phyloP scores from a whole-genome alignment of 2,888 invertebrate species.

The Linhomoeus sp. region DNA sequence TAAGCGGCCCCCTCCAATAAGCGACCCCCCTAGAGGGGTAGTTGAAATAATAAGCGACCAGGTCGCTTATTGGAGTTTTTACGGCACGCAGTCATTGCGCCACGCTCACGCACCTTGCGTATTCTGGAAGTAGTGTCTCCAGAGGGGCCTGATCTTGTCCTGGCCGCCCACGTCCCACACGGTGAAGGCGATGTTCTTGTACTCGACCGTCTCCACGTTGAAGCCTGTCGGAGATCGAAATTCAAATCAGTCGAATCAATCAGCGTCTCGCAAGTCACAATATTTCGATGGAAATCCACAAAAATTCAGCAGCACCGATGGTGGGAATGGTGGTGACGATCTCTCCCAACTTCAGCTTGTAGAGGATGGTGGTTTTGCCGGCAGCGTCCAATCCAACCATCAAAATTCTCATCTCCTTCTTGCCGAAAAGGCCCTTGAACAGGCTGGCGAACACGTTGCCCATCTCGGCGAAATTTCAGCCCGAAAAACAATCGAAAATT shows the following conservation, averaged over 20 bases:
- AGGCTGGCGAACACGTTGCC: slow-evolving; percentile 90
- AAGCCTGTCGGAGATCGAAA: no score
- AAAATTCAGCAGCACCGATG: no score
- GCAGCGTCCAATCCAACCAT: slow-evolving; percentile 98
- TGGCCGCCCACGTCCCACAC: slow-evolving; percentile 96
- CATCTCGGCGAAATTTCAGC: no score
- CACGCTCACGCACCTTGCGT: slow-evolving; percentile 48
- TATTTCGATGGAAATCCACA: no score
- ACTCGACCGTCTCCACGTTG: slow-evolving; percentile 95
- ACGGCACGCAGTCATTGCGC: no score
- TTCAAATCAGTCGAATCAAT: no score
- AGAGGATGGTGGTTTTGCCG: slow-evolving; percentile 98
- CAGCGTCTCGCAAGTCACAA: no score
- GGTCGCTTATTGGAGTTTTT: no score
- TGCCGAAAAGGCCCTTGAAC: slow-evolving; percentile 98
- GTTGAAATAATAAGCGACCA: no score
- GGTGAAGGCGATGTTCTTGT: slow-evolving; percentile 96
- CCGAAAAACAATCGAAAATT: no score
- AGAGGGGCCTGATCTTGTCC: slow-evolving; percentile 87
- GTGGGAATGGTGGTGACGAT: slow-evolving; percentile 99
- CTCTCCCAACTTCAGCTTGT: slow-evolving; percentile 99
- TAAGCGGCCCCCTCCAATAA: no score
- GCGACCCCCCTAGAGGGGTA: no score
- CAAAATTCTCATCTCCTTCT: slow-evolving; percentile 99
- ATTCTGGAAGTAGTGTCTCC: slow-evolving; percentile 96